Evolutionary conservation across 2,113 vertebrate genomes (phyloP), one percentile per base, ranked within the genome.

Genomic region (Sporophila hypoxantha): DNA sequence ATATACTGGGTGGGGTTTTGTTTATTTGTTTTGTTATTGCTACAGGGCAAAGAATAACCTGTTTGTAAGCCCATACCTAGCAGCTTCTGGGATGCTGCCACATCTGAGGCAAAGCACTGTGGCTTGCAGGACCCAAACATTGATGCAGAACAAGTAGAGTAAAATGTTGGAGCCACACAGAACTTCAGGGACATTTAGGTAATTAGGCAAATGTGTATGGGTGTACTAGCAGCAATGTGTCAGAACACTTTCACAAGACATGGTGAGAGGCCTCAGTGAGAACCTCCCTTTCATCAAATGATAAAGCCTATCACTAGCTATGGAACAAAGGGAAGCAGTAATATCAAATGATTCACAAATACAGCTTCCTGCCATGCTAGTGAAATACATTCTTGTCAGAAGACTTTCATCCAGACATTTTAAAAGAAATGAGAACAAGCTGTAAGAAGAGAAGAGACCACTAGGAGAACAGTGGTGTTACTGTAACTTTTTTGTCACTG

Each of bases 361-460:
- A 56, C 49, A 80, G 65, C 47, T 89, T 90, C 85, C 71, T 92
- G 76, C 61, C 82, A 85, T 1, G n/a, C 64, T 14, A 75, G 29
- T 60, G 65, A 88, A 90, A 81, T 77, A 77, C n/a, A 56, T 67
- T 39, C 62, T 90, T 88, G 49, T 65, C 59, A 87, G 65, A 87
- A 92, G 57, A 29, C 68, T 94, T 94, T 91, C 53, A 76, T 56
- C 32, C 0, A 17, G 37, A 14, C 70, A 75, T 75, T 90, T 84
- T 44, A 82, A 90, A 94, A 87, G 56, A 81, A 93, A 82, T 2
- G 21, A 76, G 89, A 93, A 69, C 29, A 70, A 87, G 22, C n/a
- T 76, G 47, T 37, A 82, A 82, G 37, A n/a, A 82, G 49, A 79
- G 82, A 92, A 85, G 71, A 90, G 32, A 82, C 22, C 49, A 87